Percentiles rank a stretch among this genome's conserved stretches.
Conservation (phyloP, 2,113 vertebrate genomes). For the Felis catus region DNA sequence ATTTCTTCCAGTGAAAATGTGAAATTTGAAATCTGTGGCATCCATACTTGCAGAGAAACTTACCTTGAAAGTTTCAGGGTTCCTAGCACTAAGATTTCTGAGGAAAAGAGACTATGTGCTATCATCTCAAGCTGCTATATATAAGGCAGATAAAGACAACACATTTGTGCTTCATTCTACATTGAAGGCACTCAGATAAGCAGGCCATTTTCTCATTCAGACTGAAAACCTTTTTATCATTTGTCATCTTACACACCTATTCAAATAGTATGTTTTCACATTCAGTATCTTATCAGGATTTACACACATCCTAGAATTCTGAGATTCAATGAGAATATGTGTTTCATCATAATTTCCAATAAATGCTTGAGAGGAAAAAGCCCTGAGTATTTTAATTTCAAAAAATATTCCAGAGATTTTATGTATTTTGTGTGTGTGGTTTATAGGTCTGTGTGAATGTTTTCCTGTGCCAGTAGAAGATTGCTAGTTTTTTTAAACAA, state of each 20-base stretch:
- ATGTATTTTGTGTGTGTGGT: neutral
- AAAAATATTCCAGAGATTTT: neutral
- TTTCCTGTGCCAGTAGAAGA: conserved; percentile 36
- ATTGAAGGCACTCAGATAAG: neutral
- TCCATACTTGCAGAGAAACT: neutral
- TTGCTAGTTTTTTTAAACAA: conserved; percentile 74
- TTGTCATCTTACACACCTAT: neutral
- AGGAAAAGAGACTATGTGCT: neutral
- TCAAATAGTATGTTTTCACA: neutral
- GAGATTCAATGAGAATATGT: conserved; percentile 34
- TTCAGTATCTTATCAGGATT: neutral
- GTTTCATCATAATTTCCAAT: conserved; percentile 18
- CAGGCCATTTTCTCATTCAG: neutral
- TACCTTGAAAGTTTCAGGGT: neutral
- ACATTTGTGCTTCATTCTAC: neutral
- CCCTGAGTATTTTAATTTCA: neutral
- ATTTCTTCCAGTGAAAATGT: neutral
- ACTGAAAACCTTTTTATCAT: neutral
- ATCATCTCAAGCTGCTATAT: neutral
- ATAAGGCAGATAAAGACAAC: neutral
- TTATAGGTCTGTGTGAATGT: neutral
- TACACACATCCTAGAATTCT: neutral
- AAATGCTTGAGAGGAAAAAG: neutral
- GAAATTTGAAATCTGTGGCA: neutral
- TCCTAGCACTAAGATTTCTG: neutral